A percentile compares a stretch with the other conserved stretches of the same genome.
Conservation (phyloP, 2,888 invertebrate species). For the Stenurella melanura region DNA sequence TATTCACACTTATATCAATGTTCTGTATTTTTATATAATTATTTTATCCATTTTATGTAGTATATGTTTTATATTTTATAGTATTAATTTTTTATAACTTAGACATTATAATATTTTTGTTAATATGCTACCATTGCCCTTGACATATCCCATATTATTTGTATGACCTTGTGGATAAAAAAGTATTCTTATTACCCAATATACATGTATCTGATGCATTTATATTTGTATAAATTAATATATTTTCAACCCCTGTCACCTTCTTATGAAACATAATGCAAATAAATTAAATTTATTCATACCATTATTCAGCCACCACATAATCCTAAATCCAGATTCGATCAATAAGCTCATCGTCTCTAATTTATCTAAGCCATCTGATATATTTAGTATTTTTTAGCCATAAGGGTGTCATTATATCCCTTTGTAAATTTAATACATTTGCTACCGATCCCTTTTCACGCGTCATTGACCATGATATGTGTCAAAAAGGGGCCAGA, state of each 20-base stretch:
- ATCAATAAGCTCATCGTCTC: not conserved
- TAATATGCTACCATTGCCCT: too few species aligned
- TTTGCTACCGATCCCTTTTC: conserved; percentile 45
- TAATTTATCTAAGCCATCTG: conserved; percentile 38
- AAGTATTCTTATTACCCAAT: too few species aligned
- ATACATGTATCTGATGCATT: too few species aligned
- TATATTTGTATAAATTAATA: too few species aligned
- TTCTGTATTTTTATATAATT: too few species aligned
- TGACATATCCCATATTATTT: too few species aligned
- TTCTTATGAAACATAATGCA: not conserved
- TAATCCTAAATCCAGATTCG: not conserved
- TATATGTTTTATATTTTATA: too few species aligned
- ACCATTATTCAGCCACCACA: not conserved
- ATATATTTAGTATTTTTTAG: conserved; percentile 45
- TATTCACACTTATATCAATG: too few species aligned
- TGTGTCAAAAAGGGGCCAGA: conserved; percentile 42
- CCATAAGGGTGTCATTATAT: conserved; percentile 41
- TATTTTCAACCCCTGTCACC: not conserved
- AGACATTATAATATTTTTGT: too few species aligned
- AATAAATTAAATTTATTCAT: not conserved
- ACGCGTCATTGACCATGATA: conserved; percentile 45
- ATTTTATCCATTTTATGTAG: too few species aligned
- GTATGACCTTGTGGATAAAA: too few species aligned
- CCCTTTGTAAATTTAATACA: conserved; percentile 37
- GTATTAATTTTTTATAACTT: too few species aligned